Conservation (phyloP, 37 sponge, comb jelly and placozoan species). For the Beroe ovata region DNA sequence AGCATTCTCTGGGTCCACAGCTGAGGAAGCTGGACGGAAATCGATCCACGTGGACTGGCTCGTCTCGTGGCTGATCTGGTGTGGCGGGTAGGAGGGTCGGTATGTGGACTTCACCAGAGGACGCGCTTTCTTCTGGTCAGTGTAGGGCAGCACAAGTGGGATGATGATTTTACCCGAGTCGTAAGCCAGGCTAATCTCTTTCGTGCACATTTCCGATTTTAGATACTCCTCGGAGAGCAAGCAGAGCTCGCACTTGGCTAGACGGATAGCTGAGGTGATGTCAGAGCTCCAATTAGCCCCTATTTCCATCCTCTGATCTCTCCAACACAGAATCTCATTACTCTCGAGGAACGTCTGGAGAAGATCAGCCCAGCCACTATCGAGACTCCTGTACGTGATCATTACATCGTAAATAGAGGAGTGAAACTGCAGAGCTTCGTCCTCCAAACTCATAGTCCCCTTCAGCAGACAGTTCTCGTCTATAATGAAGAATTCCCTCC, state of each 20-base stretch:
- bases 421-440: conserved; percentile 48
- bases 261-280: conserved; percentile 52
- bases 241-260: conserved; percentile 59
- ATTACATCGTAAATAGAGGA: conserved; percentile 45
- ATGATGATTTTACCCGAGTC: conserved; percentile 52
- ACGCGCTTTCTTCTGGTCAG: conserved; percentile 23
- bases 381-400: conserved; percentile 48
- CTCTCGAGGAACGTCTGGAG: conserved; percentile 11
- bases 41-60: conserved; percentile 60
- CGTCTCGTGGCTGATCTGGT: conserved; percentile 55
- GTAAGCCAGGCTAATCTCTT: conserved; percentile 51
- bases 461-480: conserved; percentile 2
- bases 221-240: conserved; percentile 49
- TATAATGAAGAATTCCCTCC: conserved; percentile 51
- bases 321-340: conserved; percentile 57
- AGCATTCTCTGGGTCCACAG: not conserved
- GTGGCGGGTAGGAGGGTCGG: conserved; percentile 55
- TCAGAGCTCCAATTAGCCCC: conserved; percentile 66
- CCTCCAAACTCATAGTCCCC: conserved; percentile 42
- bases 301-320: conserved; percentile 46
- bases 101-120: conserved; percentile 53
- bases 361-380: conserved; percentile 41
- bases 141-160: conserved; percentile 32
- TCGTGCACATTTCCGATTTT: conserved; percentile 65
- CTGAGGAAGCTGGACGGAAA: conserved; percentile 47